Conservation (phyloP, 2,797 vertebrate genomes). For the Anomalospiza imberbis region DNA sequence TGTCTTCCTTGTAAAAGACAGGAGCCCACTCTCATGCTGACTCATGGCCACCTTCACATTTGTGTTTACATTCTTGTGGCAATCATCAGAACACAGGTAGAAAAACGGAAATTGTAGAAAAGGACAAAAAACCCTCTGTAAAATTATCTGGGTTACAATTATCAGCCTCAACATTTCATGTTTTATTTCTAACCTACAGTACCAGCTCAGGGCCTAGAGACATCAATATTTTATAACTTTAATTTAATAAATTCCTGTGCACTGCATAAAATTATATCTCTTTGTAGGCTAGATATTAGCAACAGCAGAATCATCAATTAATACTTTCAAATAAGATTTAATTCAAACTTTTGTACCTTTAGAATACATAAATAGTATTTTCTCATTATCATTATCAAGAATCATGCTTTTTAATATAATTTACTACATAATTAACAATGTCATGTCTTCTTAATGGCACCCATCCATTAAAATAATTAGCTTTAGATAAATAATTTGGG, state of each 20-base stretch:
- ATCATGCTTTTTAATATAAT: background rate
- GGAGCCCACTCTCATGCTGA: background rate
- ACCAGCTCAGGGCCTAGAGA: background rate
- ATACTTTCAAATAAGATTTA: background rate
- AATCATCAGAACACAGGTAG: background rate
- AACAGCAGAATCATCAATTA: background rate
- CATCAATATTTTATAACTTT: slow-evolving; percentile 4
- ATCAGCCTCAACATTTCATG: background rate
- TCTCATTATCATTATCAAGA: background rate
- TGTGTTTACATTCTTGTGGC: background rate
- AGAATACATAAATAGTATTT: slow-evolving; percentile 16
- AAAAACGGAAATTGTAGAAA: background rate
- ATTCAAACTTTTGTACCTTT: background rate
- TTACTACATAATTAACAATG: background rate
- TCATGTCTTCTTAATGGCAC: background rate
- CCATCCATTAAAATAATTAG: background rate
- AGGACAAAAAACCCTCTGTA: background rate
- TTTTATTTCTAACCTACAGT: background rate
- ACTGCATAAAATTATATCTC: background rate
- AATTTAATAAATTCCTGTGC: background rate
- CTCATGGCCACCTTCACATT: background rate
- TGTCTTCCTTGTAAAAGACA: background rate
- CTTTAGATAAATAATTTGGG: background rate
- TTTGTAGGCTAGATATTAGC: background rate
- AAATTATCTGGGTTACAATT: background rate